These are phyloP conservation scores for Odontamblyopus rebecca DNA, from an alignment of 2,797 vertebrate species.

Conservation along the genomic window DNA sequence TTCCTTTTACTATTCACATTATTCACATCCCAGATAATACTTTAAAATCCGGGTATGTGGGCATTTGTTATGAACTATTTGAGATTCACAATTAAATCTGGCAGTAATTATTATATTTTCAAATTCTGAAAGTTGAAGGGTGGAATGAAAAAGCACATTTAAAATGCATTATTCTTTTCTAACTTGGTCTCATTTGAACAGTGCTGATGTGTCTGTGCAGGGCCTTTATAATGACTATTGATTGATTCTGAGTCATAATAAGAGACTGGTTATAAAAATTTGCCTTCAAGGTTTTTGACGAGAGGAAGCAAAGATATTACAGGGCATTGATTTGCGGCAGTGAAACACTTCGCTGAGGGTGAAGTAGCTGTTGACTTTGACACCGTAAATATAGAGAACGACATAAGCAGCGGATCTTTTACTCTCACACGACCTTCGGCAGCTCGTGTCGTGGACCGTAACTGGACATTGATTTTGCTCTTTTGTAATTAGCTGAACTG, in stretches of 20 bases:
- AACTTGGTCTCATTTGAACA: background rate
- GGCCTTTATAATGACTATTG: slow-evolving; percentile 23
- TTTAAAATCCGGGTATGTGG: background rate
- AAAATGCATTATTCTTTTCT: background rate
- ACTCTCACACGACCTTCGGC: background rate
- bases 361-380: background rate
- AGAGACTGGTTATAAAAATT: slow-evolving; percentile 9
- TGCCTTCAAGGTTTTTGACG: background rate
- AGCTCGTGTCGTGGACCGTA: no score
- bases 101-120: background rate
- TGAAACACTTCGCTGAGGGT: background rate
- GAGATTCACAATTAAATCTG: background rate
- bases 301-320: background rate
- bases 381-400: background rate
- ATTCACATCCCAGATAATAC: background rate
- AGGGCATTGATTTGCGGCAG: slow-evolving; percentile 19
- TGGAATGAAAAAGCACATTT: background rate
- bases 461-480: no score
- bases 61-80: background rate
- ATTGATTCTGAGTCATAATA: slow-evolving; percentile 12
- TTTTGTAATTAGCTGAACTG: no score
- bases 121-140: background rate
- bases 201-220: background rate
- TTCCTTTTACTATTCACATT: no score
- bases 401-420: background rate